Base-by-base conservation (phyloP, 2,113 vertebrate genomes). In the Mus spicilegus region DNA sequence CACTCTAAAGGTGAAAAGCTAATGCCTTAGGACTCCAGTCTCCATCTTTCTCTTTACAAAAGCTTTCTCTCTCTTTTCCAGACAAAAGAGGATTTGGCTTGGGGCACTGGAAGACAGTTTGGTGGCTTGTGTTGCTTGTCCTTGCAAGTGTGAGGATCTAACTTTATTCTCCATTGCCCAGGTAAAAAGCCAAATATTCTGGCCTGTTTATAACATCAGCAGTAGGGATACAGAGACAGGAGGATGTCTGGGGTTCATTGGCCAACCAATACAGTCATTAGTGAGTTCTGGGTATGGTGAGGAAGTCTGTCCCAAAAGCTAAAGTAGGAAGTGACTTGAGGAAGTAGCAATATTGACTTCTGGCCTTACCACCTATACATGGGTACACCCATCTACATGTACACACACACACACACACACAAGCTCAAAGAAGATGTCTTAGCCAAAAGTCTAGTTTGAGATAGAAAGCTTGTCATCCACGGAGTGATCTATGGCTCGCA, bases 1-100 rank as follows among this genome's bases (percentile, higher is more conserved):
- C 5, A 94, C 94, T 97, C 87, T 90, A 87, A 98, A 95, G n/a
- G 96, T 96, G 93, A 98, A 98, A 98, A 87, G 89, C 92, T 85
- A 92, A 70, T 54, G 54, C 91, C 95, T 95, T 1, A 36, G 58
- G 42, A 51, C 86, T 81, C 14, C 0, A 16, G n/a, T 20, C 54
- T 84, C 90, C n/a, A 36, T 69, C 69, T n/a, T 80, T 87, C 20
- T 75, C 89, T 46, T 46, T 26, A 93, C 2, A n/a, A 51, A 95
- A 94, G n/a, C 5, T 36, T 42, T 46, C 86, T 75, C 58, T 93
- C 65, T 96, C 39, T 58, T 72, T 78, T 80, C 51, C 92, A 90
- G 63, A 81, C 33, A 92, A 88, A 95, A 88, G 14, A 11, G 7
- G 28, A 87, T 13, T 13, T 58, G 28, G 39, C 22, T 17, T 73